Percentiles rank a stretch among this genome's conserved stretches.
These are phyloP conservation scores for Rhadina sibilatrix DNA, from an alignment of 2,113 vertebrate genomes.

Conservation along the genomic window DNA sequence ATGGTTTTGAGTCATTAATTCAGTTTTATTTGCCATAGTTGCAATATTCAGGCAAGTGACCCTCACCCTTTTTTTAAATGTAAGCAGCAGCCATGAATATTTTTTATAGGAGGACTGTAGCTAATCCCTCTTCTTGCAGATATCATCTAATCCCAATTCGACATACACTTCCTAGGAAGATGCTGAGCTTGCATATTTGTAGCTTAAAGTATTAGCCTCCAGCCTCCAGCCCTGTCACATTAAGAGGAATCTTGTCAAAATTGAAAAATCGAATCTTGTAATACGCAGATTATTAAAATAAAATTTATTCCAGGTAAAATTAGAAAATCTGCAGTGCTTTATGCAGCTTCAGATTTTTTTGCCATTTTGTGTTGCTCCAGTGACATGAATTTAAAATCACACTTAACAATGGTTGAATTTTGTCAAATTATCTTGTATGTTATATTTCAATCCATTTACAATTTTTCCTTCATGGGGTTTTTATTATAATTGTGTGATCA, in stretches of 20 bases:
- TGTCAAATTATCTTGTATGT: not conserved
- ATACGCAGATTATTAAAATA: not conserved
- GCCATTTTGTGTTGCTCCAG: not conserved
- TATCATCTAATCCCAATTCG: not conserved
- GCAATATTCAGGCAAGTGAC: not conserved
- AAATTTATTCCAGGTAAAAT: not conserved
- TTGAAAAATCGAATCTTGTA: not conserved
- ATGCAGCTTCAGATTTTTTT: not conserved
- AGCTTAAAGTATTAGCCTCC: not conserved
- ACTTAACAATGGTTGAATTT: not conserved
- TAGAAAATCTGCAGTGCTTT: not conserved
- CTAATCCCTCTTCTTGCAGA: not conserved
- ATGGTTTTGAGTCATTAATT: not conserved
- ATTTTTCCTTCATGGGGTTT: not conserved
- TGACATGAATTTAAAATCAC: not conserved
- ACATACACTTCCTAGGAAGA: not conserved
- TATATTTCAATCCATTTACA: not conserved
- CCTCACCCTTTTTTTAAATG: not conserved
- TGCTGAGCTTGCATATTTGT: not conserved
- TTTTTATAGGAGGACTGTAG: not conserved
- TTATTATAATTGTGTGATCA: not conserved
- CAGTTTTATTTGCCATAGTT: not conserved
- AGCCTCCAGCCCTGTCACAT: not conserved
- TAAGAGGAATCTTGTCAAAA: not conserved
- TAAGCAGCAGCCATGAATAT: not conserved